Evolutionary conservation across 2,888 invertebrate genomes (phyloP).

Genomic region (Copidosoma aretas): DNA sequence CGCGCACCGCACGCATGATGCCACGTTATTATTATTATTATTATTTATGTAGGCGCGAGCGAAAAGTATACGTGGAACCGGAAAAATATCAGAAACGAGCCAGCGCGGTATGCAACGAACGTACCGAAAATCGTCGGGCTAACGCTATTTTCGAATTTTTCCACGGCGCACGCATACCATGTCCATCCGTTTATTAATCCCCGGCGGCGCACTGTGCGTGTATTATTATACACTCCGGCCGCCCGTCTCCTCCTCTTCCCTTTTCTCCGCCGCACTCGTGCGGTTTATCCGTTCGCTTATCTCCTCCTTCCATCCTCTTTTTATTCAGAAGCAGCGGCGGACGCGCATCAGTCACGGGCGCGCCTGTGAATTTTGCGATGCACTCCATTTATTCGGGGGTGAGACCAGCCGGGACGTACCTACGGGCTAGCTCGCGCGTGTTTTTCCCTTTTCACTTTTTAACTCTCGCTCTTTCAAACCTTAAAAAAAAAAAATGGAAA

Average conservation of each 20-base stretch:
- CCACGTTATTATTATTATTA: no score
- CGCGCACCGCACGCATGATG: no score
- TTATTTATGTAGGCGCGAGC: no score
- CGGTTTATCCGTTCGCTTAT: constrained; percentile 9
- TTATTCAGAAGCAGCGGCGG: constrained; percentile 1
- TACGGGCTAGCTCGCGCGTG: no score
- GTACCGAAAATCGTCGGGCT: background rate
- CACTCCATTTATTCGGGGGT: constrained; percentile 27
- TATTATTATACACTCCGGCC: no score
- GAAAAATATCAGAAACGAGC: background rate
- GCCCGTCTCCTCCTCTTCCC: no score
- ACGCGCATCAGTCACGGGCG: constrained; percentile 30
- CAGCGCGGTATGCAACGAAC: no score
- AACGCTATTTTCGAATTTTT: constrained; percentile 21
- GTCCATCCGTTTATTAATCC: constrained; percentile 35
- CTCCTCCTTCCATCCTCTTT: background rate
- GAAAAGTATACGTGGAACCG: background rate
- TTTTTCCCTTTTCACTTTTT: constrained; percentile 2
- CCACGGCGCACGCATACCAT: background rate
- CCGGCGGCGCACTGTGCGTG: background rate
- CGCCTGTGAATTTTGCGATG: constrained; percentile 20
- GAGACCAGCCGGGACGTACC: constrained; percentile 1
- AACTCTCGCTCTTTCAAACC: constrained; percentile 20
- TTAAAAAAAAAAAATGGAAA: constrained; percentile 19
- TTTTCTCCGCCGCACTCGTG: no score